Conservation (phyloP, 2,888 invertebrate genomes). For the Chaetogeoica ovagalla region DNA sequence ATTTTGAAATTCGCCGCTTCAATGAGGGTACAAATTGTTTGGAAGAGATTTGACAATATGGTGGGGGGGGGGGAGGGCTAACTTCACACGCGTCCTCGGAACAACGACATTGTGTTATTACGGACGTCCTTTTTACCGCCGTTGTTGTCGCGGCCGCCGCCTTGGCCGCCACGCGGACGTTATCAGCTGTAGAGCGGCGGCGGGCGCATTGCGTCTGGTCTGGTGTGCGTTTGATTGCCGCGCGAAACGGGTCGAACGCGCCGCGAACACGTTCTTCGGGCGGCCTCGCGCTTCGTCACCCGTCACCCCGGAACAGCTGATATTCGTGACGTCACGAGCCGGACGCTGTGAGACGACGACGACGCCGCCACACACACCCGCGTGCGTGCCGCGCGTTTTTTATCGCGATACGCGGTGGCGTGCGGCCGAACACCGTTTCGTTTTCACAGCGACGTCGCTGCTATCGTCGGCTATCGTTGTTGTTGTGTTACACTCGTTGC, state of each 20-base stretch:
- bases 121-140: too few species aligned
- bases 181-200: neutral
- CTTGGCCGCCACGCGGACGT: too few species aligned
- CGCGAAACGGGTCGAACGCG: conserved; percentile 15
- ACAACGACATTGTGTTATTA: too few species aligned
- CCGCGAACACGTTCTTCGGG: conserved; percentile 5
- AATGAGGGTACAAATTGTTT: too few species aligned
- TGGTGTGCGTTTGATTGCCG: conserved; percentile 2
- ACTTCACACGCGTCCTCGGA: too few species aligned
- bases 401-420: conserved; percentile 33
- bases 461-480: neutral
- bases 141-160: neutral
- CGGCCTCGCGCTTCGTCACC: conserved; percentile 4
- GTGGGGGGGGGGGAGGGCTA: too few species aligned
- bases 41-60: too few species aligned
- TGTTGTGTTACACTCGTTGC: too few species aligned
- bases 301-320: conserved; percentile 43
- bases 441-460: conserved; percentile 5
- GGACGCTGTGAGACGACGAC: conserved; percentile 26
- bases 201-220: neutral
- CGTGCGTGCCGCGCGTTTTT: conserved; percentile 2
- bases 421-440: conserved; percentile 2
- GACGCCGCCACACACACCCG: conserved; percentile 8
- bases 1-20: too few species aligned
- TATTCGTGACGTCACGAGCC: conserved; percentile 42